phyloP scores from a whole-genome alignment of 2,888 invertebrate species.

The Idaea aversata region DNA sequence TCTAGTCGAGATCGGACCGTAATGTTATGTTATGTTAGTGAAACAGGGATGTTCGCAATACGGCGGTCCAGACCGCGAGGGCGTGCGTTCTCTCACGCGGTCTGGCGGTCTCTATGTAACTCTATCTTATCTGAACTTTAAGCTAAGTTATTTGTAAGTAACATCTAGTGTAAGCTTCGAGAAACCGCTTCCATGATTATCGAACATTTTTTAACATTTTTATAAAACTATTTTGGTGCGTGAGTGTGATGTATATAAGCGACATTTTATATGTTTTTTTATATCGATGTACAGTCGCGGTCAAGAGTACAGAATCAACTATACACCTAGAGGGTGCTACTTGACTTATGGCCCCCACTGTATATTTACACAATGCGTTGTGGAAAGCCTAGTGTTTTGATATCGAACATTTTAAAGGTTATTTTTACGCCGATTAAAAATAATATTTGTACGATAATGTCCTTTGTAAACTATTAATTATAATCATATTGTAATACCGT shows the following conservation, averaged over 20 bases:
- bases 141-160: slow-evolving; percentile 65
- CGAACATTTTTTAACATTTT: slow-evolving; percentile 50
- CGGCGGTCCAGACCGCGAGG: slow-evolving; percentile 18
- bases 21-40: slow-evolving; percentile 48
- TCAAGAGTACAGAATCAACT: slow-evolving; percentile 12
- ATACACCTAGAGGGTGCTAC: slow-evolving; percentile 2
- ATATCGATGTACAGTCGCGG: slow-evolving; percentile 41
- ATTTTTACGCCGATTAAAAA: slow-evolving; percentile 46
- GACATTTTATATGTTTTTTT: slow-evolving; percentile 38
- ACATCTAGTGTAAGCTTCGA: slow-evolving; percentile 49
- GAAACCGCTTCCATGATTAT: slow-evolving; percentile 51
- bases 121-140: slow-evolving; percentile 37
- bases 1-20: slow-evolving; percentile 60
- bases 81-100: slow-evolving; percentile 30
- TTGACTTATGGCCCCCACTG: neutral
- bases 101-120: slow-evolving; percentile 47
- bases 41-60: slow-evolving; percentile 68
- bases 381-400: slow-evolving; percentile 15
- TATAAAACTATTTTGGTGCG: slow-evolving; percentile 51
- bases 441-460: slow-evolving; percentile 76
- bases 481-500: slow-evolving; percentile 70
- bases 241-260: slow-evolving; percentile 60
- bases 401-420: slow-evolving; percentile 25
- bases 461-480: slow-evolving; percentile 80
- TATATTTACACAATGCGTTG: slow-evolving; percentile 13